Evolutionary conservation across 2,113 vertebrate species (phyloP), one percentile per base, ranked within the genome.

Genomic region (Balaeniceps rex): DNA sequence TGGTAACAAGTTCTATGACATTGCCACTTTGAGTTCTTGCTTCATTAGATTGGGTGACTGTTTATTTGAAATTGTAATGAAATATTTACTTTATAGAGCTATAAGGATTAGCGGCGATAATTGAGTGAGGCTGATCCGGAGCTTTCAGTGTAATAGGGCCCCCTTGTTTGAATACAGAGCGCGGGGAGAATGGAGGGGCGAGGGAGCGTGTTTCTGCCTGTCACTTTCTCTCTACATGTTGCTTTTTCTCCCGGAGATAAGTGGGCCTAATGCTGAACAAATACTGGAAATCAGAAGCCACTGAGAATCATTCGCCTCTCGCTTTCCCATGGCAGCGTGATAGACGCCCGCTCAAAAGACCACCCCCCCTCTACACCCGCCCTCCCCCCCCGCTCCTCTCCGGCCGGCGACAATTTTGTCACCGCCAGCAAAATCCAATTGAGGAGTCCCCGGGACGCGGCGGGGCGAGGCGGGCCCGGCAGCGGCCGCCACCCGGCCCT

Each of bases 211-310:
- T 99, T 98, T 99, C 98, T 99, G 99, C 99, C 99, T 99, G 99
- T 99, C 99, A 99, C 98, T 99, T 99, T 99, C 99, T 98, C 99
- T 99, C 99, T 99, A 99, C 99, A 98, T 99, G 99, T 99, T 99
- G 99, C 99, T 99, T 99, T 99, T 99, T 99, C 99, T 99, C 98
- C 98, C 98, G 98, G 98, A 99, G 99, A 99, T 99, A 99, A 99
- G 99, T 99, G 99, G 99, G 97, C 98, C 99, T 99, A 99, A 99
- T 99, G 99, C 99, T 99, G 99, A 99, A 99, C 99, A 99, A 99
- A 99, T 99, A 99, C 99, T 99, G 99, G 99, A 99, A 99, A 99
- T 99, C 99, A 99, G 99, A 99, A 99, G 99, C 99, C 99, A 99
- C 99, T 99, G 99, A 99, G 99, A 99, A 99, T 99, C 99, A 99